Evolutionary conservation across 1,140 invertebrate genomes (phyloP).

Genomic region (Schlechtendalia chinensis): DNA sequence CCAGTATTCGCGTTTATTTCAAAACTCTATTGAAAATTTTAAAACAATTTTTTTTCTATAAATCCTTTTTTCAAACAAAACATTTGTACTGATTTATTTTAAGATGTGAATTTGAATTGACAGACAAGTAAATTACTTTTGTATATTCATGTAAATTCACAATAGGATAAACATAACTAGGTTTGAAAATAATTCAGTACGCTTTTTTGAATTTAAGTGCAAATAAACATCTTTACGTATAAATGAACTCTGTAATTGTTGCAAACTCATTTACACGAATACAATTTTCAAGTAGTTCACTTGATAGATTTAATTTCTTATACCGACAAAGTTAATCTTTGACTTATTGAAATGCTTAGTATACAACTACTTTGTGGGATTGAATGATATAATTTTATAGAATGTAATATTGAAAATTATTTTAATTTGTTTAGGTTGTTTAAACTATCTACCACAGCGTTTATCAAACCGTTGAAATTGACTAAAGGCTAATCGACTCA

Average conservation of each 20-base stretch:
- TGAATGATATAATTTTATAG: neutral
- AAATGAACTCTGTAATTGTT: neutral
- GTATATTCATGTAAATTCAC: slow-evolving; percentile 5
- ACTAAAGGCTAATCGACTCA: too few species aligned
- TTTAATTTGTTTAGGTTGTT: neutral
- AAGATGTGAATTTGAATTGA: neutral
- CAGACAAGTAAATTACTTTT: neutral
- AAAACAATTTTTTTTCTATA: neutral
- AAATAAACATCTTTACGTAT: neutral
- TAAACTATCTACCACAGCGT: neutral
- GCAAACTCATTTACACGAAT: slow-evolving; percentile 5
- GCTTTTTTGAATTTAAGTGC: slow-evolving; percentile 15
- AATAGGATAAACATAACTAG: neutral
- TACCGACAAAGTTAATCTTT: neutral
- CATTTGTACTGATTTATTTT: neutral
- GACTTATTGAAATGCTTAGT: neutral
- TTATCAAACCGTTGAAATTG: too few species aligned
- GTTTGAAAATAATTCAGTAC: neutral
- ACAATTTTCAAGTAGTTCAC: slow-evolving; percentile 10
- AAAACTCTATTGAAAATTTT: neutral
- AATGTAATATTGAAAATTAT: neutral
- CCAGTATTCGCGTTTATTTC: neutral
- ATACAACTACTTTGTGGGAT: neutral
- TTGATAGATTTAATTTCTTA: neutral
- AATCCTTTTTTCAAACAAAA: neutral